These are phyloP conservation scores for Xestia rhomboidea DNA, from an alignment of 2,888 invertebrate species.

Conservation along the genomic window DNA sequence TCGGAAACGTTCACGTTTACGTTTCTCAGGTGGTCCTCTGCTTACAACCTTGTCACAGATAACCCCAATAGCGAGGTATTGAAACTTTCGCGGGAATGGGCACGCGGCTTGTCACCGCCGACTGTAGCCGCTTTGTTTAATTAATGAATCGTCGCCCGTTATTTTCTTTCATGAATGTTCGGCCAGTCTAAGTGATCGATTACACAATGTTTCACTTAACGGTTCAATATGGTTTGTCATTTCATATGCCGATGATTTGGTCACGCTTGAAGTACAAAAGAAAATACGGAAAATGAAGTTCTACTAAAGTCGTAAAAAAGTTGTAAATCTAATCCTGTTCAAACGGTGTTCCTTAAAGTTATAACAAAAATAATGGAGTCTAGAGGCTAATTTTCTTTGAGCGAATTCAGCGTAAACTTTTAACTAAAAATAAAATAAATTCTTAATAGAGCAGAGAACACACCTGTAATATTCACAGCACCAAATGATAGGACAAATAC, in stretches of 20 bases:
- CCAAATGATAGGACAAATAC: conserved; percentile 44
- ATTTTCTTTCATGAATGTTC: conserved; percentile 69
- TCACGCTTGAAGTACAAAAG: conserved; percentile 30
- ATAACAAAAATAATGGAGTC: not conserved
- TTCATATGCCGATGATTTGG: conserved; percentile 21
- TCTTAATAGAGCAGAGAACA: not conserved
- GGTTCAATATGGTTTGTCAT: conserved; percentile 37
- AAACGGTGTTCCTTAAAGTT: not conserved
- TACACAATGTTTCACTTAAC: conserved; percentile 65
- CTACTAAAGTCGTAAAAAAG: too few relatives aligned
- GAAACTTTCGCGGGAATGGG: conserved; percentile 85
- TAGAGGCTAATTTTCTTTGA: not conserved
- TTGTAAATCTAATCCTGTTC: not conserved
- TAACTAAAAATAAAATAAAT: not conserved
- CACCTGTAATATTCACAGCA: conserved; percentile 40
- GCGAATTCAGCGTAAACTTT: not conserved
- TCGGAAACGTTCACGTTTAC: conserved; percentile 83
- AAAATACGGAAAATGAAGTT: not conserved
- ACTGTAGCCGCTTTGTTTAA: conserved; percentile 78
- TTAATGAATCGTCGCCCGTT: conserved; percentile 76
- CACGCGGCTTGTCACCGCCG: conserved; percentile 75
- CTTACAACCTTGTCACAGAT: conserved; percentile 88
- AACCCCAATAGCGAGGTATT: conserved; percentile 82
- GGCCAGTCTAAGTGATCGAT: conserved; percentile 66
- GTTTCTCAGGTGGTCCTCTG: conserved; percentile 85